A percentile compares a stretch with the other conserved stretches of the same genome.
Conservation (phyloP, 2,113 vertebrate species). For the Sus scrofa region DNA sequence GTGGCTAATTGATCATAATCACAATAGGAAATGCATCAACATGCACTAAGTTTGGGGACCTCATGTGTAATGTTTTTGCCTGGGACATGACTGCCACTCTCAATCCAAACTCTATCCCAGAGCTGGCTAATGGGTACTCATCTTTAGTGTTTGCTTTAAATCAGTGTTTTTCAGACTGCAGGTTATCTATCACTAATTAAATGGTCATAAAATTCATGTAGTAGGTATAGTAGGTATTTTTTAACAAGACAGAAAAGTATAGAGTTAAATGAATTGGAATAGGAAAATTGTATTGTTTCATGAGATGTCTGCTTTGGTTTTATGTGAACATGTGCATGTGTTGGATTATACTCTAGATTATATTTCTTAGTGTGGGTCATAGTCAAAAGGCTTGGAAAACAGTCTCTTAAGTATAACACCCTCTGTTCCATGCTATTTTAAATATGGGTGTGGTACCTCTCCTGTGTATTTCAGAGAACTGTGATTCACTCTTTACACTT, state of each 20-base stretch:
- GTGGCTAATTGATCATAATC: neutral
- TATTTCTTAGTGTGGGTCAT: constrained; percentile 22
- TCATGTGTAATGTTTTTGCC: neutral
- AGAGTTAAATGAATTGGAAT: neutral
- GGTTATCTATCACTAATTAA: neutral
- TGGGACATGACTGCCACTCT: neutral
- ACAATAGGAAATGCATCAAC: neutral
- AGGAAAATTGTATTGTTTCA: neutral
- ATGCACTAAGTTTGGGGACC: neutral
- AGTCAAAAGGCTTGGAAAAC: constrained; percentile 45
- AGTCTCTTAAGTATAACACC: neutral
- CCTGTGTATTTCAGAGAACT: neutral
- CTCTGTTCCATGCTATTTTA: constrained; percentile 46
- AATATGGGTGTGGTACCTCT: neutral
- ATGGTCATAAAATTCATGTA: neutral
- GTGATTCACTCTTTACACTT: neutral
- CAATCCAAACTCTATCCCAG: neutral
- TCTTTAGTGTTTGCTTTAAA: neutral
- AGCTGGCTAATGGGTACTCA: neutral
- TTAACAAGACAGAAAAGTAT: neutral
- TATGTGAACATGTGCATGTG: neutral
- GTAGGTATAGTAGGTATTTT: neutral
- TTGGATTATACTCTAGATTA: neutral
- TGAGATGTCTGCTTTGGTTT: neutral
- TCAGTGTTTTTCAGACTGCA: neutral